Base-by-base conservation (phyloP, 1,140 invertebrate genomes). In the Sycobia sp. region DNA sequence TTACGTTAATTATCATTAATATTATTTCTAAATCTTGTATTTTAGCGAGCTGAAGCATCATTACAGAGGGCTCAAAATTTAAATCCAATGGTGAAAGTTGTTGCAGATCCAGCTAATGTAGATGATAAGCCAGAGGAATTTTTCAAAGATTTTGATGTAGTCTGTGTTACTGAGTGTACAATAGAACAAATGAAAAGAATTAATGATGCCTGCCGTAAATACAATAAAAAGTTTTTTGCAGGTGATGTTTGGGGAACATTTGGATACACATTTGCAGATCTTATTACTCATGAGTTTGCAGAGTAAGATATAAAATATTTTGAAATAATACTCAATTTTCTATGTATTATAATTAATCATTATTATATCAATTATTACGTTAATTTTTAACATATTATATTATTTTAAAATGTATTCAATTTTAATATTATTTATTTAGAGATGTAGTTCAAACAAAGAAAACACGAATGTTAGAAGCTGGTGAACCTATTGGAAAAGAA, bases 231-330 rank as follows among this genome's bases (percentile, higher is more conserved):
- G 72, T 96, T 98, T 71, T 92, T 94, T 71, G 89, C 89, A 71
- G 92, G 92, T 0, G 93, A 96, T 83, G 92, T 97, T 16, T 97
- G 91, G 89, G 97, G 97, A 49, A 91, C 89, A 76, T 93, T 93
- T 84, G 96, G 96, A 2, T 98, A 90, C 80, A 89, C 90, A 70
- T 97, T 97, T 81, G 86, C 90, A 32, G 96, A 99, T 84, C 85
- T 98, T 14, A 88, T 90, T 38, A 86, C 88, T 29, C 94, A 97
- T 77, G 87, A 91, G 70, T 98, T 89, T 84, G 89, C 88, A 20
- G 91, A 94, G 90, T 96, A 84, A 85, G 89, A 87, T 29, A 4
- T 56, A 38, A 56, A 32, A 14, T 3, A 34, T 14, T 58, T 39
- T 57, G 34, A 8, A 34, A 20, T 46, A 38, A 39, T 29, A 4